A percentile compares a stretch with the other conserved stretches of the same genome.
Conservation (phyloP, 2,888 invertebrate species). For the Reticulitermes lucifugus region DNA sequence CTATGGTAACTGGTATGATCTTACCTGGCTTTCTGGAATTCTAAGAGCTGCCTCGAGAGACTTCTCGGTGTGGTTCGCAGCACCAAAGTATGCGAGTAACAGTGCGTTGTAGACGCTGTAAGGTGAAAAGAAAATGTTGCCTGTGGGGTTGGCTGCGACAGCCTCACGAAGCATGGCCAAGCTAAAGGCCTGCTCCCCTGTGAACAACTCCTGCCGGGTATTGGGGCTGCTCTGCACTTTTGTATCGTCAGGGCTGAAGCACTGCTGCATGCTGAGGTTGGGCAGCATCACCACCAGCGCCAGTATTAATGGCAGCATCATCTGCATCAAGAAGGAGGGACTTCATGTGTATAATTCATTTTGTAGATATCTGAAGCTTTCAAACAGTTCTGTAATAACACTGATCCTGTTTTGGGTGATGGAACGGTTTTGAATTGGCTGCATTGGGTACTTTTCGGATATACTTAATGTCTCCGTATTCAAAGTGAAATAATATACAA, state of each 20-base stretch:
- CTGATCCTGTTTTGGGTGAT: background rate
- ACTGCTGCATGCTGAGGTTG: slow-evolving; percentile 60
- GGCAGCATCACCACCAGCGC: slow-evolving; percentile 59
- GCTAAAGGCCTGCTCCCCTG: slow-evolving; percentile 76
- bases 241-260: slow-evolving; percentile 65
- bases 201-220: slow-evolving; percentile 54
- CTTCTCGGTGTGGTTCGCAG: slow-evolving; percentile 77
- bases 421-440: background rate
- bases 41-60: slow-evolving; percentile 72
- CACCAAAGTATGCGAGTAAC: slow-evolving; percentile 81
- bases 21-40: slow-evolving; percentile 63
- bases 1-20: background rate
- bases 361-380: background rate
- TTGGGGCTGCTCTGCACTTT: slow-evolving; percentile 57
- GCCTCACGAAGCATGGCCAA: slow-evolving; percentile 76
- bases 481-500: background rate
- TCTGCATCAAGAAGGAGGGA: background rate
- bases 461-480: background rate
- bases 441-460: background rate
- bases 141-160: slow-evolving; percentile 72
- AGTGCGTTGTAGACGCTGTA: slow-evolving; percentile 87
- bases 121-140: slow-evolving; percentile 90
- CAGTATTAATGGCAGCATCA: slow-evolving; percentile 57
- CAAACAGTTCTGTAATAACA: no score
- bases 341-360: background rate